Base-by-base conservation (phyloP, 2,888 invertebrate genomes). In the Drosophila leonis region DNA sequence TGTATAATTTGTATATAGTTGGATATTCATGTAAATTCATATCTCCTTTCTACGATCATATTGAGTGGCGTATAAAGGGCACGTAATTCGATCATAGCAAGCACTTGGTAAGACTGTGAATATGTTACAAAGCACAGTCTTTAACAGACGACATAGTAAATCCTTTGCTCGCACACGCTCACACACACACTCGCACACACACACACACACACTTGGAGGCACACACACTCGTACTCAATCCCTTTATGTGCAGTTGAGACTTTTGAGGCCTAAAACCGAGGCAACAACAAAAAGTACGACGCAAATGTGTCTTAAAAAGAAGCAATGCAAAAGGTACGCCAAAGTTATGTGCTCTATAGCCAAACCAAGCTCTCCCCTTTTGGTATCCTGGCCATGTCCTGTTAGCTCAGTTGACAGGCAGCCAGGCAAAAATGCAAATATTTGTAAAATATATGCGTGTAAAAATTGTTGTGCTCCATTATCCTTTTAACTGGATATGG, bases 401-500 rank as follows among this genome's bases (percentile, higher is more conserved):
- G 52, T 42, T 73, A 62, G 71, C 74, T 74, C 69, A 71, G 84
- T 82, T 89, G 84, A 72, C 87, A 83, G 72, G 85, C 75, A 76
- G 79, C 72, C 49, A 69, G 82, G 85, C 61, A 88, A 87, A 90
- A 90, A 87, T 90, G 87, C 87, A 87, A 87, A 87, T 87, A 87
- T 90, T 87, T 90, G 88, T 84, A 89, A 88, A 90, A 87, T 90
- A 90, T 90, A 89, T 87, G 90, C 90, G 87, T 84, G 90, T 87
- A 87, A 87, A 90, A 87, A 87, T 90, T 86, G 90, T 90, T 90
- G 90, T 90, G 86, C 90, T 90, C 84, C 84, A 85, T 87, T 87
- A 90, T 87, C 90, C 90, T 87, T 87, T 87, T 87, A 90, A 88
- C 89, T 90, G 86, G 75, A 90, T 90, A 88, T 89, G 80, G 74